These are phyloP conservation scores for Maccullochella peelii DNA, from an alignment of 2,113 vertebrate genomes.

Conservation along the genomic window DNA sequence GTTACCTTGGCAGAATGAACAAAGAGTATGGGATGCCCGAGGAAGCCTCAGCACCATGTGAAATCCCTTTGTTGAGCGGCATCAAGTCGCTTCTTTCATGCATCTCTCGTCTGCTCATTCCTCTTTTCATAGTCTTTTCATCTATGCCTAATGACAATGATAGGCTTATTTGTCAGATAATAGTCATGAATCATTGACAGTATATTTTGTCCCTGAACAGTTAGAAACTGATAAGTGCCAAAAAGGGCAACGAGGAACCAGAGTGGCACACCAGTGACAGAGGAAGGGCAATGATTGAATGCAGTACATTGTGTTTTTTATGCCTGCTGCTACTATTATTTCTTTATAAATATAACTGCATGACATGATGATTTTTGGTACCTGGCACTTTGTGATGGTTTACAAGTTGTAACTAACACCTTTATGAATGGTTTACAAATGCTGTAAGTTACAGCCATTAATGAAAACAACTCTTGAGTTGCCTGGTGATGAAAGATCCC, in stretches of 20 bases:
- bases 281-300: neutral
- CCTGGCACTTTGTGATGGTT: neutral
- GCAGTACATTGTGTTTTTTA: neutral
- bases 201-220: slow-evolving; percentile 23
- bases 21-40: slow-evolving; percentile 50
- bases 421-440: neutral
- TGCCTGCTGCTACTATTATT: neutral
- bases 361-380: neutral
- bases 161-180: slow-evolving; percentile 42
- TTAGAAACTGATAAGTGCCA: slow-evolving; percentile 18
- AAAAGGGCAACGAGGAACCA: slow-evolving; percentile 18
- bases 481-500: too few relatives aligned
- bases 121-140: slow-evolving; percentile 10
- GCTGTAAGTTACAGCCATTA: neutral
- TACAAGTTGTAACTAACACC: neutral
- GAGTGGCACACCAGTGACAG: neutral
- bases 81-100: slow-evolving; percentile 33
- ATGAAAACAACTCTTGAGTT: neutral
- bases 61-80: slow-evolving; percentile 49
- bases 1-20: slow-evolving; percentile 61
- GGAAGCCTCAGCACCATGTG: slow-evolving; percentile 32
- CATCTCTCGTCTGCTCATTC: slow-evolving; percentile 30
- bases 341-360: neutral
- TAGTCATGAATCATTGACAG: slow-evolving; percentile 32
- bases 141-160: slow-evolving; percentile 44